Base-by-base conservation (phyloP, 2,113 vertebrate genomes). In the Tragelaphus scriptus region DNA sequence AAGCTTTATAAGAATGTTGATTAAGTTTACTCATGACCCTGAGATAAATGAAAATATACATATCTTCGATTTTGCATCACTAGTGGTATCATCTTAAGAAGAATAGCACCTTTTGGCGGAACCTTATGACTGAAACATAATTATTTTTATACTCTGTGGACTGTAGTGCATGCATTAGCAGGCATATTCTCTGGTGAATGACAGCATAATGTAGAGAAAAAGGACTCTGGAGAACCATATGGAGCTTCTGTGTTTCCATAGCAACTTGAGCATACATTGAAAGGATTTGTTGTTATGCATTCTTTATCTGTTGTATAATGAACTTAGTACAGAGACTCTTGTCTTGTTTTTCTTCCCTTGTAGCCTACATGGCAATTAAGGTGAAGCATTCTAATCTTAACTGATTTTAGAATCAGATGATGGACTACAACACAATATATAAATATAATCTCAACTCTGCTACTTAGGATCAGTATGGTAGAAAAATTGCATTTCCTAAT, bases 191-290 rank as follows among this genome's bases (percentile, higher is more conserved):
- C 93, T 96, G 85, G 75, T 97, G 94, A 97, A 88, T 96, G 94
- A 85, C 56, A 97, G 85, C 26, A 90, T 71, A 82, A 90, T 96
- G 61, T 61, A 94, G 88, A 97, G 77, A 61, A 96, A 90, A 21
- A 96, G 51, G 87, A 40, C 87, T 93, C 79, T 71, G 47, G 88
- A 96, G 96, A 97, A 87, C 85, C 96, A 97, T 95, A 92, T 96
- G 96, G 93, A 91, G 82, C 30, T 59, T 95, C 49, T 84, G 71
- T 90, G 90, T 97, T 96, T 19, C 95, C 90, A 98, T 97, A 96
- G 98, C 85, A 98, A 98, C 97, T 75, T 86, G 12, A 97, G 56
- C 92, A 94, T 96, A 93, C 44, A 80, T 88, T 65, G 87, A 92
- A 86, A 95, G 63, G 21, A 47, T 92, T 58, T 96, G 58, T 97